These are phyloP conservation scores for Micropterix aruncella DNA, from an alignment of 2,888 invertebrate genomes.

Conservation along the genomic window DNA sequence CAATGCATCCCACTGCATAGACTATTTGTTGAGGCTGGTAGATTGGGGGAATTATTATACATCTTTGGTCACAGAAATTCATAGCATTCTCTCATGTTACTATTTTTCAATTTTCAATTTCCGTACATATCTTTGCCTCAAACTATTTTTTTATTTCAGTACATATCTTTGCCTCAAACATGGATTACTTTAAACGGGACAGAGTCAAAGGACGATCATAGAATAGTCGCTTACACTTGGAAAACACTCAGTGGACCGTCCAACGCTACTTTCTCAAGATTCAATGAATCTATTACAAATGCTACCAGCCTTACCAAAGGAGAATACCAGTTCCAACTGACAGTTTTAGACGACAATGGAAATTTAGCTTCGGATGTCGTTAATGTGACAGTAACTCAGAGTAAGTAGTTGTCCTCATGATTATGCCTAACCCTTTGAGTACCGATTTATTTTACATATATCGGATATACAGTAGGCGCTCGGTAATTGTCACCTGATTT, in stretches of 20 bases:
- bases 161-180: conserved; percentile 72
- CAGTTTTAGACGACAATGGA: conserved; percentile 73
- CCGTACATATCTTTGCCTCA: no score
- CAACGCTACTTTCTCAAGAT: conserved; percentile 32
- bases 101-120: no score
- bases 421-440: no score
- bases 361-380: conserved; percentile 63
- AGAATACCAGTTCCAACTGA: conserved; percentile 64
- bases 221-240: conserved; percentile 75
- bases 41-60: no score
- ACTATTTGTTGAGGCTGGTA: no score
- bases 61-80: no score
- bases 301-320: conserved; percentile 74
- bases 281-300: conserved; percentile 56
- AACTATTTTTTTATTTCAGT: conserved; percentile 32
- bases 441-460: no score
- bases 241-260: conserved; percentile 59
- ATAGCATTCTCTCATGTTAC: no score
- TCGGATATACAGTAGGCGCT: no score
- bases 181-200: conserved; percentile 70
- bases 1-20: no score
- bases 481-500: no score
- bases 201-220: conserved; percentile 69
- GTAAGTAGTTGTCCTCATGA: no score
- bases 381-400: conserved; percentile 70